Evolutionary conservation across 2,888 invertebrate species (phyloP), one percentile per base, ranked within the genome.

Genomic region (Glyphotaelius pellucidus): DNA sequence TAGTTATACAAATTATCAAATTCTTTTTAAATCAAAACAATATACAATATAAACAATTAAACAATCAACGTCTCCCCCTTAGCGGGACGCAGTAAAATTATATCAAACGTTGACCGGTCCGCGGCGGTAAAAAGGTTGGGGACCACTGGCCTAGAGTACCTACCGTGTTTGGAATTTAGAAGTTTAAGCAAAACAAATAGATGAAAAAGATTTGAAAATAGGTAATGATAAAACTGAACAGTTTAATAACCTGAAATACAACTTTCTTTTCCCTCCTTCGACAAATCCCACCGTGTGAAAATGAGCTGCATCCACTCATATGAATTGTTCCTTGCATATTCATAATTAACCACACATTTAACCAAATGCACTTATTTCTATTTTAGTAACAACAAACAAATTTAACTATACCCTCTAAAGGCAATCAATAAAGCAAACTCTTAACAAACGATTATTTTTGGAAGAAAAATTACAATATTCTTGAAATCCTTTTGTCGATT

Each of bases 261-360:
- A 89, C 88, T 25, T 79, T 89, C 79, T 89, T 89, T 31, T 79
- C 88, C 79, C 38, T 89, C 79, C 88, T 67, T 19, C 88, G 88
- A 79, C 88, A 89, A 12, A 52, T 47, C 14, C 88, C 88, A n/a
- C 79, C 80, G 1, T 89, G 19, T 4, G 88, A n/a, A 79, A 12
- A 89, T 25, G 35, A 32, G 14, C 88, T 89, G 35, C 80, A 79
- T 19, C 88, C 88, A 89, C 38, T 79, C n/a, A 89, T 79, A 12
- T 89, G 67, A 25, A 87, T 87, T 31, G 52, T 67, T 67, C 67
- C 67, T 67, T 67, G 67, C 67, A 67, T n/a, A 67, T 67, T 67
- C 67, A 67, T 67, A 67, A 25, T 67, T 67, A 19, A 52, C 19
- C 52, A 5, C 4, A 15, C 3, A 15, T 15, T 11, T 42, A 14